phyloP scores from a whole-genome alignment of 2,797 vertebrate genomes.

The Chelmon rostratus region DNA sequence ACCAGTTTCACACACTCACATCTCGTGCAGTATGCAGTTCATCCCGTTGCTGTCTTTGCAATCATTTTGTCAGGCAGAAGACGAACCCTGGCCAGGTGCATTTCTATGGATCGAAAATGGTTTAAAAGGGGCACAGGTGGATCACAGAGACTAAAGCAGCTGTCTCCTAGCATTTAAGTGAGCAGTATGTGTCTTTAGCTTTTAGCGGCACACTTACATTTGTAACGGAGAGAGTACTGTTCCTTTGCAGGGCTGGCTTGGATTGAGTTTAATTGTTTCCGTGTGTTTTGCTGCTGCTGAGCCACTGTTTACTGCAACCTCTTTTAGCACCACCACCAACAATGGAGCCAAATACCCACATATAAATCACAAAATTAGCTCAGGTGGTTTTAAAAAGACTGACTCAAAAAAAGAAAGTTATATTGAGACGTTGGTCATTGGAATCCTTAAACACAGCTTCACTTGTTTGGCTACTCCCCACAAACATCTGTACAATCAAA shows the following conservation, averaged over 20 bases:
- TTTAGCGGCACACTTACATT: conserved; percentile 23
- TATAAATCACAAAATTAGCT: conserved; percentile 37
- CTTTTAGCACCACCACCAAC: conserved; percentile 49
- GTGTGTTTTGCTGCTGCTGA: conserved; percentile 62
- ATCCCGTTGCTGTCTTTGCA: conserved; percentile 30
- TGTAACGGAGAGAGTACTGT: conserved; percentile 46
- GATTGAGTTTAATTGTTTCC: conserved; percentile 73
- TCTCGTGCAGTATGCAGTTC: conserved; percentile 24
- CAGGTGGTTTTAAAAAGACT: conserved; percentile 27
- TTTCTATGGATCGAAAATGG: conserved; percentile 30
- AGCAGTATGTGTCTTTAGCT: conserved; percentile 31
- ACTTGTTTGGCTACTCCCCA: not conserved
- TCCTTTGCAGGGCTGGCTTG: conserved; percentile 58
- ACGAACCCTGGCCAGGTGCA: conserved; percentile 23
- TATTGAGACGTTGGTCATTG: conserved; percentile 3
- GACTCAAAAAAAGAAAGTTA: not conserved
- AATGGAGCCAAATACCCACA: conserved; percentile 23
- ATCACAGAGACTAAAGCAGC: conserved; percentile 25
- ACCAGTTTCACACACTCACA: conserved; percentile 30
- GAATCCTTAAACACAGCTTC: conserved; percentile 15
- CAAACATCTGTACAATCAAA: not conserved
- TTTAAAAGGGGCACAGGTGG: conserved; percentile 49
- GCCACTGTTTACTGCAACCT: conserved; percentile 70
- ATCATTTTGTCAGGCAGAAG: conserved; percentile 47
- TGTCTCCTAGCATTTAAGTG: conserved; percentile 27